Evolutionary conservation across 2,888 invertebrate genomes (phyloP).

Genomic region (Nemotelus nigrinus): DNA sequence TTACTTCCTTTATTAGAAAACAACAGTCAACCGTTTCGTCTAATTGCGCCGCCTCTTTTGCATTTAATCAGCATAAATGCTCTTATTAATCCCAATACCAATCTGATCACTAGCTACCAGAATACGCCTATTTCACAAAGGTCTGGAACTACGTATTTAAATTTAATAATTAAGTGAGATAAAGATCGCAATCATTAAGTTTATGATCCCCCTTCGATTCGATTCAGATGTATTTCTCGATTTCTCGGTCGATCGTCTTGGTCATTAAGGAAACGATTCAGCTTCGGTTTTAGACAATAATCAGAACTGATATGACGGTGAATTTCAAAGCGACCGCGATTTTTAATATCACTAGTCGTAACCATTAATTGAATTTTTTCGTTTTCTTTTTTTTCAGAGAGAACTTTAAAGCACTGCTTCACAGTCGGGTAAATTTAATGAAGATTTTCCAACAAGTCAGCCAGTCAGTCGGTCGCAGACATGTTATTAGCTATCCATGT

Average conservation of each 20-base stretch:
- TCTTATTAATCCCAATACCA: not conserved
- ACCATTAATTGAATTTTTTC: slow-evolving; percentile 39
- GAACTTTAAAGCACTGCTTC: slow-evolving; percentile 12
- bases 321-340: slow-evolving; percentile 35
- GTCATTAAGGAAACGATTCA: slow-evolving; percentile 25
- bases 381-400: slow-evolving; percentile 4
- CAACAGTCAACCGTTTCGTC: too few relatives aligned
- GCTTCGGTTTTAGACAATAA: slow-evolving; percentile 31
- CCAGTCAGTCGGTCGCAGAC: too few relatives aligned
- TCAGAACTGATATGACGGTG: slow-evolving; percentile 39
- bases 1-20: too few relatives aligned
- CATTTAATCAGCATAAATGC: not conserved
- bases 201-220: slow-evolving; percentile 37
- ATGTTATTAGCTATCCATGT: too few relatives aligned
- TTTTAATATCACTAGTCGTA: slow-evolving; percentile 39
- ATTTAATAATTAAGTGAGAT: slow-evolving; percentile 41
- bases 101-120: not conserved
- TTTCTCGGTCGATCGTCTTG: not conserved
- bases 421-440: too few relatives aligned
- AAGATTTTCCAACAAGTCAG: too few relatives aligned
- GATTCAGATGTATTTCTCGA: slow-evolving; percentile 23
- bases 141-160: slow-evolving; percentile 22
- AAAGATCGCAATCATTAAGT: slow-evolving; percentile 38
- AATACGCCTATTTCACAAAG: not conserved
- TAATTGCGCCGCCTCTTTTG: not conserved